These are phyloP conservation scores for Onthophagus taurus DNA, from an alignment of 1,140 invertebrate species.

Conservation along the genomic window DNA sequence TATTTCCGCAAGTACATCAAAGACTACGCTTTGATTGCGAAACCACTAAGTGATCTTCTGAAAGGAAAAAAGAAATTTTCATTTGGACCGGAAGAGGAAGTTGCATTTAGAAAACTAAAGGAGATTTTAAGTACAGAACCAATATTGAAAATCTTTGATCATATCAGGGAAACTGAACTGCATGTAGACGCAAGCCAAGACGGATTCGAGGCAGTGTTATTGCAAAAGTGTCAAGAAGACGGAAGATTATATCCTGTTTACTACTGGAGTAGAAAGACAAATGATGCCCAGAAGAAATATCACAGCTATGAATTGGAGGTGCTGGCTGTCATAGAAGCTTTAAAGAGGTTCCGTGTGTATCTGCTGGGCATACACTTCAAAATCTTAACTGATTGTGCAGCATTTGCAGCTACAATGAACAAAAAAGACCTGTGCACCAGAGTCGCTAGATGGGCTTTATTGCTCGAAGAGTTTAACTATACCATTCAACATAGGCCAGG, in stretches of 20 bases:
- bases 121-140: slow-evolving; percentile 15
- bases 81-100: background rate
- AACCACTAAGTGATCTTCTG: slow-evolving; percentile 7
- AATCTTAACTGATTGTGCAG: slow-evolving; percentile 11
- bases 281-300: slow-evolving; percentile 11
- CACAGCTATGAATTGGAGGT: slow-evolving; percentile 9
- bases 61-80: background rate
- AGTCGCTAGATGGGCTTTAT: slow-evolving; percentile 28
- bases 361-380: slow-evolving; percentile 10
- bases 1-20: slow-evolving; percentile 9
- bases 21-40: slow-evolving; percentile 6
- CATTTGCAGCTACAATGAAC: slow-evolving; percentile 17
- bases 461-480: slow-evolving; percentile 21
- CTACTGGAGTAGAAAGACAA: slow-evolving; percentile 38
- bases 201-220: slow-evolving; percentile 28
- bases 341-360: slow-evolving; percentile 11
- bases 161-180: slow-evolving; percentile 23
- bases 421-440: slow-evolving; percentile 32
- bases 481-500: slow-evolving; percentile 19
- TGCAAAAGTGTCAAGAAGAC: slow-evolving; percentile 12
- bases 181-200: slow-evolving; percentile 28
- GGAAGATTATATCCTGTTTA: slow-evolving; percentile 11
- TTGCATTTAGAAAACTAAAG: slow-evolving; percentile 13
- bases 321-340: slow-evolving; percentile 5
- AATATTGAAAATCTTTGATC: slow-evolving; percentile 21